Base-by-base conservation (phyloP, 2,888 invertebrate genomes). In the Tenthredo distinguenda region DNA sequence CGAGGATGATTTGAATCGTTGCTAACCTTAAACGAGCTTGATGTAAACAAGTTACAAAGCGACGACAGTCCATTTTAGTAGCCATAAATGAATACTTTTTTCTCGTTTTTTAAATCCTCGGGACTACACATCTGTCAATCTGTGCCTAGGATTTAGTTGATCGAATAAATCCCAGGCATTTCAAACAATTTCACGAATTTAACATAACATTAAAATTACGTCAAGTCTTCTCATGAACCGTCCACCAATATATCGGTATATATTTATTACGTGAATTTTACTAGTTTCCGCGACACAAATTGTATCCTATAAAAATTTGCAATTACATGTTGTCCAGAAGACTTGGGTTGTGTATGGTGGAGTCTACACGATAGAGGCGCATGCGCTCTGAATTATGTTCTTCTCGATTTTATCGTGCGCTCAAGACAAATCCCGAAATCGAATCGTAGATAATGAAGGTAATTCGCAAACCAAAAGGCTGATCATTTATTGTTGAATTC, bases 261-360 rank as follows among this genome's bases (percentile, higher is more conserved):
- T 31, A n/a, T 34, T 31, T 34, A 71, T 43, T 77, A 31, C 31
- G 55, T 43, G 31, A 77, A 47, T 77, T 77, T n/a, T 10, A 40
- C 34, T 55, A 50, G 21, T 55, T 55, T 50, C 55, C 55, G n/a
- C 31, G 34, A 18, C 26, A 77, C 77, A 77, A 77, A 43, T 47
- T 40, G 18, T 34, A 77, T 77, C 55, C 50, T 50, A 77, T 31
- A 55, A 77, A 55, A 77, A 55, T 31, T 31, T 55, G 50, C 77
- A 77, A 77, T 77, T 77, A 77, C 77, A 55, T 77, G 50, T 77
- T 77, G 77, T 77, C 77, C 77, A 55, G 77, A 77, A 77, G 77
- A 50, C 77, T 77, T 77, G 77, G 77, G 77, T 55, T 55, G 77
- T 77, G 77, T 77, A 77, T 77, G 77, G 77, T 77, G 55, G 77